phyloP scores from a whole-genome alignment of 2,888 invertebrate species.

The Hyppa rectilinea region DNA sequence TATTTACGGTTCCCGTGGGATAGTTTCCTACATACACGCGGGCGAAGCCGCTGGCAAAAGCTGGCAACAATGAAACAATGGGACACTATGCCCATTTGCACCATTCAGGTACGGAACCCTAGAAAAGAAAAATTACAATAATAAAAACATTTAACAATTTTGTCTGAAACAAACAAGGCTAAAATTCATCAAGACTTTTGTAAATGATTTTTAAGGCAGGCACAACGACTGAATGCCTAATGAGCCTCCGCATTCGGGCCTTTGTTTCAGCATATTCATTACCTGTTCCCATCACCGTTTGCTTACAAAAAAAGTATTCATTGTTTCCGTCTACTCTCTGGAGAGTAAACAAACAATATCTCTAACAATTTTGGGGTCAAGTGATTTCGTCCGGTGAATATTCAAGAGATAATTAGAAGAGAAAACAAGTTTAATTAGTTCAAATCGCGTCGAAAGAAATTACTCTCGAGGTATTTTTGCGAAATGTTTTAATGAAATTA shows the following conservation, averaged over 20 bases:
- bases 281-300: slow-evolving; percentile 82
- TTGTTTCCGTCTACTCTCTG: slow-evolving; percentile 79
- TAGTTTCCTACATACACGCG: no score
- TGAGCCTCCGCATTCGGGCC: slow-evolving; percentile 82
- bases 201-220: slow-evolving; percentile 87
- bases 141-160: slow-evolving; percentile 68
- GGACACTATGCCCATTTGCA: no score
- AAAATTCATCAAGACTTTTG: slow-evolving; percentile 85
- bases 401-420: slow-evolving; percentile 79
- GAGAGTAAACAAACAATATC: slow-evolving; percentile 84
- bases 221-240: slow-evolving; percentile 85
- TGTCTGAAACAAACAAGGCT: slow-evolving; percentile 72
- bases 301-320: slow-evolving; percentile 81
- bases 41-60: no score
- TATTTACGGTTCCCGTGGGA: no score
- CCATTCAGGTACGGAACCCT: neutral
- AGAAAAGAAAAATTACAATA: neutral
- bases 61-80: no score
- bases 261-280: slow-evolving; percentile 89
- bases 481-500: slow-evolving; percentile 55
- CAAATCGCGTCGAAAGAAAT: slow-evolving; percentile 69
- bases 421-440: slow-evolving; percentile 79
- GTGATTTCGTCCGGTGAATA: slow-evolving; percentile 78
- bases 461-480: slow-evolving; percentile 54
- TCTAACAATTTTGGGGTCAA: slow-evolving; percentile 86